Base-by-base conservation (phyloP, 2,888 invertebrate species). In the Sinelater perroti region DNA sequence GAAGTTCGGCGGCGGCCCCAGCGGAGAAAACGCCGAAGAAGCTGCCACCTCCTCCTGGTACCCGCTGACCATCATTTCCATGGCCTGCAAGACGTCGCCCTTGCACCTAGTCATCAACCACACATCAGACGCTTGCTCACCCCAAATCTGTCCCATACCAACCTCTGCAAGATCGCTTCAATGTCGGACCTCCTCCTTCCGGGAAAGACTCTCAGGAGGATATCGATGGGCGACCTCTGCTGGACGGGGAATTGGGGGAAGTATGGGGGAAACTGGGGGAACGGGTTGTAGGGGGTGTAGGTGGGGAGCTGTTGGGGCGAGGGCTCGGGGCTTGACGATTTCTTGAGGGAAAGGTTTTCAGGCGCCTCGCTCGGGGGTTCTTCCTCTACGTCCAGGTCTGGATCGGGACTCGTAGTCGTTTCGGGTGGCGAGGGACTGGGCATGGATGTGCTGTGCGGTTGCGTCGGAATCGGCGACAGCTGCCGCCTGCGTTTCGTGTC, bases 81-180 rank as follows among this genome's bases (percentile, higher is more conserved):
- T 96, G 0, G 96, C 95, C 67, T 93, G 90, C 0, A 96, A 87
- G 0, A 95, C 91, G 74, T 97, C 95, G 0, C 94, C 94, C 63
- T 82, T 83, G 68, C 77, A 78, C 66, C 78, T 78, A 68, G 0
- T 69, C 68, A 20, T 46, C 49, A 60, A 28, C 3, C 3, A 20
- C 16, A 1, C 10, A 18, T 6, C n/a, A 14, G 20, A 16, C 8
- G 5, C 8, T 17, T 1, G 2, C 3, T n/a, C n/a, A n/a, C n/a
- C n/a, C n/a, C n/a, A n/a, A n/a, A n/a, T n/a, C n/a, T n/a, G 8
- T 20, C 17, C 20, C 16, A 20, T 5, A 76, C 70, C 80, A 81
- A 74, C 85, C 86, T 76, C 64, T 91, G 88, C 13, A 97, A 81
- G 35, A 93, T 85, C 2, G 89, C 85, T 75, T 96, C 95, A 1